These are phyloP conservation scores for Pseudorhiza aurosa DNA, from an alignment of 30 jellyfish, hydroid and myxozoan species.

Conservation along the genomic window DNA sequence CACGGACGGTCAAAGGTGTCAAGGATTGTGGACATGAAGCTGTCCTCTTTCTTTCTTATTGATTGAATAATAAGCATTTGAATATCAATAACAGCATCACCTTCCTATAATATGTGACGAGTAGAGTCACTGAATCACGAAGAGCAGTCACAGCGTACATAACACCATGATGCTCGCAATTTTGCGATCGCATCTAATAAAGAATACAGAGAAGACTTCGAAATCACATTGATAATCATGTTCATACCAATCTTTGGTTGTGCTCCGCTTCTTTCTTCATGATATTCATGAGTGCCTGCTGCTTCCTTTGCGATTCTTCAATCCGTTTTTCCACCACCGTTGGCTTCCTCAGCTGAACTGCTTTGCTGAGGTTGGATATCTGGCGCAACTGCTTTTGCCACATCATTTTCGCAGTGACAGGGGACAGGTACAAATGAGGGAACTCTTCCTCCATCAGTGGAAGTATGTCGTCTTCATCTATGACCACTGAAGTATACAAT, in stretches of 20 bases:
- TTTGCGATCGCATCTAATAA: no score
- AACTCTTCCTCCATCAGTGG: conserved; percentile 98
- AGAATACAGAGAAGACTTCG: no score
- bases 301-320: conserved; percentile 86
- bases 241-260: conserved; percentile 86
- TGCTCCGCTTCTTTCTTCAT: conserved; percentile 87
- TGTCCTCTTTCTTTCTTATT: no score
- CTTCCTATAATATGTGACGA: no score
- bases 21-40: no score
- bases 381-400: conserved; percentile 97
- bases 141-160: no score
- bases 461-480: conserved; percentile 88
- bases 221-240: no score
- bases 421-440: conserved; percentile 91
- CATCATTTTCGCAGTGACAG: conserved; percentile 91
- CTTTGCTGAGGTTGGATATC: conserved; percentile 63
- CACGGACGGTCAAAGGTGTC: no score
- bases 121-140: no score
- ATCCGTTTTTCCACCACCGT: conserved; percentile 64
- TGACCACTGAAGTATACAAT: conserved; percentile 60
- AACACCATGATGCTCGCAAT: no score
- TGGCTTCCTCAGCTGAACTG: conserved; percentile 48
- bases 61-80: no score
- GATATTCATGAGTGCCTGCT: conserved; percentile 71
- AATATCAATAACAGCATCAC: no score